Percentiles rank a stretch among this genome's conserved stretches.
Conservation (phyloP, 2,113 vertebrate genomes). For the Actenoides hombroni region DNA sequence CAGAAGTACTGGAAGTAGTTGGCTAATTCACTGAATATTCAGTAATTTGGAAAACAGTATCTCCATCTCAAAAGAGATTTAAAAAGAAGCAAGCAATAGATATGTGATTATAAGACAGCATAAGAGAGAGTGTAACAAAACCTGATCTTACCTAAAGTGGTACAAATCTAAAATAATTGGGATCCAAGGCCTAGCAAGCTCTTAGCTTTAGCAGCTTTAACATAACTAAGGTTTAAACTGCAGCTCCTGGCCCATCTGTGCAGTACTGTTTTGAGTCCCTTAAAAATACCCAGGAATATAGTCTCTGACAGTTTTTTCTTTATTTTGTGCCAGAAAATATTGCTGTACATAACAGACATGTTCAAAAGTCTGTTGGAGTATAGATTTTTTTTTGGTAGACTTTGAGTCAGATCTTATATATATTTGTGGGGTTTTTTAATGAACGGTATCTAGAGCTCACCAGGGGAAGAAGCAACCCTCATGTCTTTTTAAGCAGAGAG, state of each 20-base stretch:
- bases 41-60: neutral
- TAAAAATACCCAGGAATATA: neutral
- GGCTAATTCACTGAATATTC: neutral
- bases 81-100: neutral
- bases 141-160: neutral
- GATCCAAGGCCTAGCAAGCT: neutral
- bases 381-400: neutral
- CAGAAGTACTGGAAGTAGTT: neutral
- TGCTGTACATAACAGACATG: neutral
- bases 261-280: neutral
- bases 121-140: neutral
- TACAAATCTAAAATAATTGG: neutral
- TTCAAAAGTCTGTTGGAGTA: neutral
- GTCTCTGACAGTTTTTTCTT: neutral
- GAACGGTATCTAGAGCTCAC: neutral
- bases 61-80: neutral
- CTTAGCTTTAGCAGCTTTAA: neutral
- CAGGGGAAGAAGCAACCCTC: neutral
- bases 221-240: neutral
- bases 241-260: neutral
- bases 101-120: neutral
- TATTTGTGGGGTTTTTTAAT: neutral
- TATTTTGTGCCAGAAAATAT: neutral
- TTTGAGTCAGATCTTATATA: neutral
- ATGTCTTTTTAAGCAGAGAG: neutral